phyloP scores from a whole-genome alignment of 2,888 invertebrate genomes.

The Volucella inflata region DNA sequence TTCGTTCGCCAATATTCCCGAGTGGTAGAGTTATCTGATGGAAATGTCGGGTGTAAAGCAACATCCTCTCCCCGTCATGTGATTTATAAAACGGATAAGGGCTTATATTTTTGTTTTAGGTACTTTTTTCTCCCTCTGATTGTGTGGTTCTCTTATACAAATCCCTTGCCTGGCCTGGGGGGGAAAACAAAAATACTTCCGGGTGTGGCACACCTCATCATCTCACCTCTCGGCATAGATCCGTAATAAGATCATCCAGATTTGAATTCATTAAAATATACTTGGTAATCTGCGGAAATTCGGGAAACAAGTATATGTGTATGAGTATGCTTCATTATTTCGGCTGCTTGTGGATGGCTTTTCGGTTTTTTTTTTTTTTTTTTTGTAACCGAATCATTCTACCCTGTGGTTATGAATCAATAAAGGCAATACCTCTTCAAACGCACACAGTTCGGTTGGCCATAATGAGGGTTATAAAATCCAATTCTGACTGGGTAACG shows the following conservation, averaged over 20 bases:
- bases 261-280: constrained; percentile 42
- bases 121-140: not conserved
- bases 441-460: not conserved
- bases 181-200: not conserved
- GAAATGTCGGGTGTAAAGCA: not conserved
- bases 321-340: not conserved
- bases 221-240: not conserved
- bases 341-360: not conserved
- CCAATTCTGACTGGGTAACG: constrained; percentile 13
- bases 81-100: constrained; percentile 13
- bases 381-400: not conserved
- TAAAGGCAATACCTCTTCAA: not conserved
- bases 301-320: not conserved
- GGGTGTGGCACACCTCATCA: not conserved
- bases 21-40: not conserved
- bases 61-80: not conserved
- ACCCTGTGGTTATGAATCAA: not conserved
- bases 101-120: constrained; percentile 9
- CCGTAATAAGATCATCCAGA: constrained; percentile 38
- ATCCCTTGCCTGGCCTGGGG: not conserved
- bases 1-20: not conserved
- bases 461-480: constrained; percentile 37
- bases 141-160: not conserved
- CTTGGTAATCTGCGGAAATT: not conserved
- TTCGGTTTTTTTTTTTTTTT: not conserved